Conservation (phyloP, 1,140 invertebrate genomes). For the Pararge aegeria region DNA sequence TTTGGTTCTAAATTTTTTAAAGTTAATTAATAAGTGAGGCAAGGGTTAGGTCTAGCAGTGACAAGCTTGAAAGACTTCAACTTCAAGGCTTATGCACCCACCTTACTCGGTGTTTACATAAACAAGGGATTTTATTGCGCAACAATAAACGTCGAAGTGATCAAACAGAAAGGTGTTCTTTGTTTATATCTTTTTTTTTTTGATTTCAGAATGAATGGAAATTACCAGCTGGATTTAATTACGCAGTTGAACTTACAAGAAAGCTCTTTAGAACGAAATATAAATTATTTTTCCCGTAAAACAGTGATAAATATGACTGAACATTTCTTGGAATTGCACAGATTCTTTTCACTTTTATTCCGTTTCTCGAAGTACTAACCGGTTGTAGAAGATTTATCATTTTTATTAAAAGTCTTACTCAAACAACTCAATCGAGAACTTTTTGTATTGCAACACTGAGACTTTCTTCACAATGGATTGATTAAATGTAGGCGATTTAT, state of each 20-base stretch:
- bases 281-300: conserved; percentile 1
- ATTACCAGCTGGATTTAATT: background rate
- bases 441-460: background rate
- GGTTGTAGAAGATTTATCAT: conserved; percentile 9
- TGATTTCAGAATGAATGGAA: too few species aligned
- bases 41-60: too few species aligned
- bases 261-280: background rate
- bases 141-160: too few species aligned
- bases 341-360: conserved; percentile 1
- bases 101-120: too few species aligned
- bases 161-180: too few species aligned
- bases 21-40: too few species aligned
- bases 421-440: conserved; percentile 5
- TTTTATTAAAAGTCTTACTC: conserved; percentile 7
- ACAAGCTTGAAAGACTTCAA: too few species aligned
- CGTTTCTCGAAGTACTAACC: conserved; percentile 5
- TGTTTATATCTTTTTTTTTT: too few species aligned
- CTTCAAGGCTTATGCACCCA: too few species aligned
- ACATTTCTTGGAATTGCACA: conserved; percentile 2
- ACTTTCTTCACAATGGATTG: background rate
- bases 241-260: background rate
- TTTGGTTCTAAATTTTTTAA: too few species aligned
- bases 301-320: conserved; percentile 10
- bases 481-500: background rate
- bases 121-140: too few species aligned